phyloP scores from a whole-genome alignment of 2,888 invertebrate genomes.

The Papilio demoleus region DNA sequence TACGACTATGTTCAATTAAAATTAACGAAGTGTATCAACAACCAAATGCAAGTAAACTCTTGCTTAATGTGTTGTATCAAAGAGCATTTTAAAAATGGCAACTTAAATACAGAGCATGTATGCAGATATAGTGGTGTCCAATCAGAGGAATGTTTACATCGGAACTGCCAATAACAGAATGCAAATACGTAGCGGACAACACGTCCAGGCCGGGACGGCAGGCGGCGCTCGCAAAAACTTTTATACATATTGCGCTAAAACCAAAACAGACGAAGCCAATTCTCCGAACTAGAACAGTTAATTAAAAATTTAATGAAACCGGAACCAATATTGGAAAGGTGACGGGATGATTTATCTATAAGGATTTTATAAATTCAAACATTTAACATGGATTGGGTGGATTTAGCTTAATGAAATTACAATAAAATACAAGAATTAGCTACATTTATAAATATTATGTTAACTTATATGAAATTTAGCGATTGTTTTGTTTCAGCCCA shows the following conservation, averaged over 20 bases:
- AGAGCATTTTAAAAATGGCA: constrained; percentile 34
- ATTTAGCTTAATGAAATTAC: constrained; percentile 6
- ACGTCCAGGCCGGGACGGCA: constrained; percentile 49
- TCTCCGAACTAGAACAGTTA: constrained; percentile 54
- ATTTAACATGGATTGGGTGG: constrained; percentile 59
- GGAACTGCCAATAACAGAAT: constrained; percentile 76
- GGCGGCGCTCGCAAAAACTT: constrained; percentile 54
- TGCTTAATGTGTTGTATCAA: constrained; percentile 15
- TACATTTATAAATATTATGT: not conserved
- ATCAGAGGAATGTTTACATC: constrained; percentile 76
- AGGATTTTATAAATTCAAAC: constrained; percentile 47
- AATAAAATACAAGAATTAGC: not conserved
- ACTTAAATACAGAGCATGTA: constrained; percentile 46
- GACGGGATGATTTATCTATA: constrained; percentile 35
- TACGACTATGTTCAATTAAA: not conserved
- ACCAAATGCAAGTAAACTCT: constrained; percentile 3
- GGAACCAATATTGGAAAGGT: constrained; percentile 42
- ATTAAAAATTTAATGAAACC: constrained; percentile 47
- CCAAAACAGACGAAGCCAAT: constrained; percentile 48
- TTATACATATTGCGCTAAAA: constrained; percentile 55
- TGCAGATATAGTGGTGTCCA: constrained; percentile 57
- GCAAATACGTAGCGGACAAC: constrained; percentile 73
- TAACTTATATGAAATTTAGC: too few relatives aligned
- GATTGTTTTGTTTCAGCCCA: too few relatives aligned
- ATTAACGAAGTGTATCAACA: not conserved